Conservation (phyloP, 2,888 invertebrate species). For the Sericinus montela region DNA sequence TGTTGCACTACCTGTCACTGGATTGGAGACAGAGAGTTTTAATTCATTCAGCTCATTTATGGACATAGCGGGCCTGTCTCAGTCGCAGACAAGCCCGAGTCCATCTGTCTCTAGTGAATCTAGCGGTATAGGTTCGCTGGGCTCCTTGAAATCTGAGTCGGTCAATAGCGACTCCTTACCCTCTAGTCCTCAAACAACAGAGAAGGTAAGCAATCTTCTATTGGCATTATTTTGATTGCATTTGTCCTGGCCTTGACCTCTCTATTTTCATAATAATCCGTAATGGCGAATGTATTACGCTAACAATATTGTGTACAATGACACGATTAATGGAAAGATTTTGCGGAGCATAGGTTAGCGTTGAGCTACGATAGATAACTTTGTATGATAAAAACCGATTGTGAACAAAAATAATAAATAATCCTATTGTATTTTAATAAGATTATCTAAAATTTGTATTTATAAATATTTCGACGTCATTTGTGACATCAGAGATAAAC, state of each 20-base stretch:
- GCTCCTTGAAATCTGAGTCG: constrained; percentile 74
- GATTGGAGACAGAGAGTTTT: constrained; percentile 76
- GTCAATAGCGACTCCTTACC: constrained; percentile 70
- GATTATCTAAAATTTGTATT: constrained; percentile 1
- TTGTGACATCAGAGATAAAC: not conserved
- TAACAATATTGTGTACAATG: constrained; percentile 64
- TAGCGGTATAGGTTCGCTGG: constrained; percentile 80
- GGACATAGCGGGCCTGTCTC: constrained; percentile 71
- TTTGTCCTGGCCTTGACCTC: constrained; percentile 78
- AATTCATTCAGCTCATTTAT: constrained; percentile 70
- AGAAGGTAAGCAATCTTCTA: constrained; percentile 60
- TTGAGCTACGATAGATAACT: constrained; percentile 2
- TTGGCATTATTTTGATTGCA: constrained; percentile 62
- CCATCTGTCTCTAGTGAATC: constrained; percentile 81
- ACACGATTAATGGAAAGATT: constrained; percentile 57
- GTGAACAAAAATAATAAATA: constrained; percentile 4
- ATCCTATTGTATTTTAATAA: not conserved
- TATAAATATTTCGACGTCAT: not conserved
- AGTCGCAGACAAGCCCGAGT: constrained; percentile 74
- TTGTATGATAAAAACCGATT: not conserved
- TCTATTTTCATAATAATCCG: constrained; percentile 79
- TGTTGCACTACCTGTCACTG: constrained; percentile 79
- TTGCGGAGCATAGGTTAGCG: constrained; percentile 19
- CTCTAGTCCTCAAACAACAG: constrained; percentile 75
- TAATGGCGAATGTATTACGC: constrained; percentile 74